Conservation (phyloP, 1,140 invertebrate species). For the Drosophila gunungcola region DNA sequence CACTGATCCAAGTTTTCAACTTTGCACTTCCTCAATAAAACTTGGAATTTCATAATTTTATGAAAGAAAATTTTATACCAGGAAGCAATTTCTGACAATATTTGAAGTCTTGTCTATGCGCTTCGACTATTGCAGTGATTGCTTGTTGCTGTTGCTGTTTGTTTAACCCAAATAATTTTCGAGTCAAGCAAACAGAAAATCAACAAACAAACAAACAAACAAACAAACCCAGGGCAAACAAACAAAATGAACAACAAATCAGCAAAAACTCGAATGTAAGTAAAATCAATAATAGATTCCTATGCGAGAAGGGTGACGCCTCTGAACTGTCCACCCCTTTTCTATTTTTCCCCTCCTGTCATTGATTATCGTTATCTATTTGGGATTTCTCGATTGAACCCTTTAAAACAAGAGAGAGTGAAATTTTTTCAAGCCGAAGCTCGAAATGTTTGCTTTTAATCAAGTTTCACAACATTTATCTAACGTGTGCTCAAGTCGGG, state of each 20-base stretch:
- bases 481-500: conserved; percentile 26
- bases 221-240: conserved; percentile 35
- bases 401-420: conserved; percentile 14
- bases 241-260: conserved; percentile 53
- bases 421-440: conserved; percentile 23
- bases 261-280: conserved; percentile 51
- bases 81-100: conserved; percentile 27
- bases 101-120: conserved; percentile 21
- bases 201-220: conserved; percentile 48
- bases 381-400: neutral
- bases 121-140: conserved; percentile 49
- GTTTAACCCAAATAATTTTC: conserved; percentile 65
- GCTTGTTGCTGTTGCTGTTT: conserved; percentile 32
- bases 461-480: conserved; percentile 42
- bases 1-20: neutral
- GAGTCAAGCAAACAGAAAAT: conserved; percentile 56
- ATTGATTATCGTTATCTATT: neutral
- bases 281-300: conserved; percentile 51
- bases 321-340: conserved; percentile 2
- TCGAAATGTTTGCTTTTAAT: conserved; percentile 43
- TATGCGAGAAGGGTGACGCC: conserved; percentile 11
- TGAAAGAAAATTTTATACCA: conserved; percentile 15
- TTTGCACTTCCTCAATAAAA: conserved; percentile 16
- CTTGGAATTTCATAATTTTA: conserved; percentile 20
- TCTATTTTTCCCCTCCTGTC: neutral